Conservation (phyloP, 2,113 vertebrate genomes). For the Ploceus nigricollis region DNA sequence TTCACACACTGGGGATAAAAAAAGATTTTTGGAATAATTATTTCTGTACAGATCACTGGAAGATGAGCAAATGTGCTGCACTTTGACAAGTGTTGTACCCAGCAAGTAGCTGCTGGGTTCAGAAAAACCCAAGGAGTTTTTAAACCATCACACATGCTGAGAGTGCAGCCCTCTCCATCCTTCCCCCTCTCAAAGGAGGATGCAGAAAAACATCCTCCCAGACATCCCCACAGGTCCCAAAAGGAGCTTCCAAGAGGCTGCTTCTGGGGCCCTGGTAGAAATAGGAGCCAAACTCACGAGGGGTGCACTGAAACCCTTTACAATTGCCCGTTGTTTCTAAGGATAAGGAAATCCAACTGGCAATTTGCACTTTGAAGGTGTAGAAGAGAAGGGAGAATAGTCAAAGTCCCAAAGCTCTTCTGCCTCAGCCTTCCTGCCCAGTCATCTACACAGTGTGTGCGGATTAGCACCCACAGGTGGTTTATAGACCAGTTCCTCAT, state of each 20-base stretch:
- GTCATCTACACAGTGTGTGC: neutral
- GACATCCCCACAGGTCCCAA: neutral
- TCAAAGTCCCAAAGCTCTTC: neutral
- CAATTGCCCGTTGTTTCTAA: neutral
- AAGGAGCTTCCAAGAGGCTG: neutral
- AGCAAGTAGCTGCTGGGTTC: neutral
- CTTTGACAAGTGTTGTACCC: neutral
- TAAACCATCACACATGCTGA: neutral
- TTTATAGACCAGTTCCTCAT: neutral
- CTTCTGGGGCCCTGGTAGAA: neutral
- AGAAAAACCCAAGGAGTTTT: neutral
- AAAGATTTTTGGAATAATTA: neutral
- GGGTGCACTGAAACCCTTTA: neutral
- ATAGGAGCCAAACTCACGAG: neutral
- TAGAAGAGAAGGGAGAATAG: neutral
- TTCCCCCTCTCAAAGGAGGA: neutral
- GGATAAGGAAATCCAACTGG: neutral
- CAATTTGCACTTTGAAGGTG: neutral
- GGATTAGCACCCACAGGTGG: neutral
- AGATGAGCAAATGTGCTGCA: neutral
- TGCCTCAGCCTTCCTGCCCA: neutral
- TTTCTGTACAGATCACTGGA: neutral
- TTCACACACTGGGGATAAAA: neutral
- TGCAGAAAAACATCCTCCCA: neutral
- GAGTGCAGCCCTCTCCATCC: neutral